Percentiles rank a stretch among this genome's conserved stretches.
These are phyloP conservation scores for Camponotus pennsylvanicus DNA, from an alignment of 1,140 invertebrate species.

Conservation along the genomic window DNA sequence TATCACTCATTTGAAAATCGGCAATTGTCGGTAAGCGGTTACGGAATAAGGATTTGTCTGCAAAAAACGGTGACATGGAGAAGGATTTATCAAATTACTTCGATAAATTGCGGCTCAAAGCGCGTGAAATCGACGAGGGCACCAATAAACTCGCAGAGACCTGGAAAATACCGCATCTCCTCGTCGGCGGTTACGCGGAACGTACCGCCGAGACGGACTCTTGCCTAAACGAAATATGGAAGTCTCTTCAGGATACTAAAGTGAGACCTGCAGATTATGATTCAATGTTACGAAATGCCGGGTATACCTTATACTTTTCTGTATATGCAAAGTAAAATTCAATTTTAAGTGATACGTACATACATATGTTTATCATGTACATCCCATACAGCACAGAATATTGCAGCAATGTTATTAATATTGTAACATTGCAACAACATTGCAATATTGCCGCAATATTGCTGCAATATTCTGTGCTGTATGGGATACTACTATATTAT, in stretches of 20 bases:
- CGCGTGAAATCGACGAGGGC: conserved; percentile 55
- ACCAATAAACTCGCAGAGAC: conserved; percentile 36
- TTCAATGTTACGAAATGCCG: not conserved
- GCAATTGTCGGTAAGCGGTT: too few species aligned
- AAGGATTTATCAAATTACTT: conserved; percentile 48
- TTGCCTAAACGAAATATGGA: conserved; percentile 31
- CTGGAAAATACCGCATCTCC: conserved; percentile 57
- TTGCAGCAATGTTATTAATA: too few species aligned
- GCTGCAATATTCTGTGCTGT: too few species aligned
- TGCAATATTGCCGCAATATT: too few species aligned
- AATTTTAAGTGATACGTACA: too few species aligned
- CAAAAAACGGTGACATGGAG: not conserved
- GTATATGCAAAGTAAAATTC: not conserved
- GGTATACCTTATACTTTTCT: not conserved
- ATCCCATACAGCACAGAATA: too few species aligned
- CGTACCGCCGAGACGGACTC: conserved; percentile 28
- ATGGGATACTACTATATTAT: too few species aligned
- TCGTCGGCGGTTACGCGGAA: conserved; percentile 58
- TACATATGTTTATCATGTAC: too few species aligned
- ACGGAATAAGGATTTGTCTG: too few species aligned
- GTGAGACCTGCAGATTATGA: not conserved
- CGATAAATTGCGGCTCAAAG: conserved; percentile 19
- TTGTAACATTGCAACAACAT: too few species aligned
- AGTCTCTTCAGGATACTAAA: not conserved
- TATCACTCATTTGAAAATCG: not conserved